Evolutionary conservation across 1,140 invertebrate species (phyloP), one percentile per base, ranked within the genome.

Genomic region (Plectus sambesii): DNA sequence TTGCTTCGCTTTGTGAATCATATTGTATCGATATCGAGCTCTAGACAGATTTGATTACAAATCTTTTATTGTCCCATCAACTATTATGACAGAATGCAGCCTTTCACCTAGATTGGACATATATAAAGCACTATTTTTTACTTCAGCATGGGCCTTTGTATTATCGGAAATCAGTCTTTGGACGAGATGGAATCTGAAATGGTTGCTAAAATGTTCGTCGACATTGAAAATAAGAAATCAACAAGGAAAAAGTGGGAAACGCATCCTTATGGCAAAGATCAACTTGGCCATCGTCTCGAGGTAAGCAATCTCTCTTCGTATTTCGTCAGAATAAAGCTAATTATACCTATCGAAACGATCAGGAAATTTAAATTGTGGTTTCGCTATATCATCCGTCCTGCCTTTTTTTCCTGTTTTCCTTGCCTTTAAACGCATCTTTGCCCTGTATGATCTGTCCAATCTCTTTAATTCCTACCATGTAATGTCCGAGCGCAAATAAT

Each of bases 171-270:
- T 84, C 87, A 94, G 72, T 79, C 73, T 42, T 74, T 96, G 26
- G 85, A 96, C 69, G 82, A 89, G 50, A 69, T 98, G 17, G 82
- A 87, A 69, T n/a, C n/a, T n/a, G 69, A 76, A 29, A 78, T 89
- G 70, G 82, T 86, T 3, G 73, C 83, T 2, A 70, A 79, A 0
- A 73, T 86, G 37, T 75, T 58, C 25, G 43, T 74, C 1, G 72
- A 76, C 30, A 83, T 94, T 12, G 70, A 78, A 64, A 88, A 94
- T 68, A 84, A 82, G 59, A 72, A 82, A 52, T 77, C 87, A 1
- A 66, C 1, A 82, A 84, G 0, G 64, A 66, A 19, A 24, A 22
- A 3, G 29, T 94, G 87, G 87, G 60, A 73, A 1, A 78, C 82
- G 4, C 82, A 86, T 72, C 87, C 89, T 0, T 92, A 81, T 69